phyloP scores from a whole-genome alignment of 2,797 vertebrate species.

The Sternotherus odoratus region DNA sequence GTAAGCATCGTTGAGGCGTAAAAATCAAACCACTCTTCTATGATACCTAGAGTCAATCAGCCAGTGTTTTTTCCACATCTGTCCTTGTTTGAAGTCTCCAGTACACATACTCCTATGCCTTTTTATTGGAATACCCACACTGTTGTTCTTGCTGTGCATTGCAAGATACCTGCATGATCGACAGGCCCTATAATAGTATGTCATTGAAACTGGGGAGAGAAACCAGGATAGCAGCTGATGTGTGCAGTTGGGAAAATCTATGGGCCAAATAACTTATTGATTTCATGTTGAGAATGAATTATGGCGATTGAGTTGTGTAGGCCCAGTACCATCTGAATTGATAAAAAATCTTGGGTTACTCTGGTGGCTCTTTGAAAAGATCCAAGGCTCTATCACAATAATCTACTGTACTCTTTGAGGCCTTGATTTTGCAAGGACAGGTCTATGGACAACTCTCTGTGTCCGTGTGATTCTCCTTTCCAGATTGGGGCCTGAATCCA shows the following conservation, averaged over 20 bases:
- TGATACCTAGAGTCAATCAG: not conserved
- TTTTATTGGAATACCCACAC: not conserved
- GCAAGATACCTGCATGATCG: too few relatives aligned
- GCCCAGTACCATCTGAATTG: not conserved
- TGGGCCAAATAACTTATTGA: not conserved
- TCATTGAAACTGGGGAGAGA: not conserved
- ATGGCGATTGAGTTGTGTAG: not conserved
- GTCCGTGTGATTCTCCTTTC: not conserved
- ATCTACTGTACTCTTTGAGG: not conserved
- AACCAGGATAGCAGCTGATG: not conserved
- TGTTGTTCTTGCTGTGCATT: not conserved
- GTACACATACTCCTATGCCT: not conserved
- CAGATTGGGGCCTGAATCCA: not conserved
- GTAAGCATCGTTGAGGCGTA: not conserved
- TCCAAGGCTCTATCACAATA: not conserved
- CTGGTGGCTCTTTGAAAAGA: not conserved
- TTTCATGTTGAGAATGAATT: not conserved
- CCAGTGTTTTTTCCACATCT: not conserved
- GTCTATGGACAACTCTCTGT: not conserved
- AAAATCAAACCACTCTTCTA: not conserved
- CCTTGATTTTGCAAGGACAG: not conserved
- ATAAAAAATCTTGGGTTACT: not conserved
- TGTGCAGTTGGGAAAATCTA: not conserved
- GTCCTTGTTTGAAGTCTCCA: not conserved
- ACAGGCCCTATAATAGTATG: not conserved